Evolutionary conservation across 2,888 invertebrate genomes (phyloP).

Genomic region (Drosophila birchii): DNA sequence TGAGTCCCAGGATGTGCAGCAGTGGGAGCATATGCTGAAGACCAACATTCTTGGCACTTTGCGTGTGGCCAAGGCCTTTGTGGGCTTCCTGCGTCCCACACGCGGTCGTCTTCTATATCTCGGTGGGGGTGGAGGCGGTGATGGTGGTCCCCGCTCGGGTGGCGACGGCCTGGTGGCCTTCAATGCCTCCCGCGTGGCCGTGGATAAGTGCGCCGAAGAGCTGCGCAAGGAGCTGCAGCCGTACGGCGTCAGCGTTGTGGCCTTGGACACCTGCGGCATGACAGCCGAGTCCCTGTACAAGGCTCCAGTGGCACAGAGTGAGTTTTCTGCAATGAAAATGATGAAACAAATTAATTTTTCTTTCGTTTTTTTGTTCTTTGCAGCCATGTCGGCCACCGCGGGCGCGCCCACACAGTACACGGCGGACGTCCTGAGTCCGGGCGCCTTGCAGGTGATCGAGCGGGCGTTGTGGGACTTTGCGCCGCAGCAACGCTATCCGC

Average conservation of each 20-base stretch:
- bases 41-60: conserved; percentile 90
- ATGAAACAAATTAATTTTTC: neutral
- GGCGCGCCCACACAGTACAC: conserved; percentile 88
- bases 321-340: conserved; percentile 60
- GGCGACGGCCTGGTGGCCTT: conserved; percentile 86
- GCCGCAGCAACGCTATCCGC: conserved; percentile 86
- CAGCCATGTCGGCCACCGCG: conserved; percentile 84
- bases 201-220: conserved; percentile 92
- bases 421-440: conserved; percentile 87
- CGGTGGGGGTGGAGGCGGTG: conserved; percentile 83
- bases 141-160: conserved; percentile 52
- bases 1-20: conserved; percentile 87
- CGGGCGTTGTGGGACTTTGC: conserved; percentile 87
- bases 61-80: conserved; percentile 91
- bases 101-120: conserved; percentile 90
- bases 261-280: conserved; percentile 90
- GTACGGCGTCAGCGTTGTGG: conserved; percentile 90
- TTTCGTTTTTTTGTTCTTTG: neutral
- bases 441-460: conserved; percentile 87
- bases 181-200: conserved; percentile 89
- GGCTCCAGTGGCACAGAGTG: conserved; percentile 86
- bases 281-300: conserved; percentile 88
- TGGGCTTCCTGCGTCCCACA: conserved; percentile 88
- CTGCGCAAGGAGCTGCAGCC: conserved; percentile 89
- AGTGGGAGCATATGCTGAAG: conserved; percentile 89